phyloP scores from a whole-genome alignment of 2,797 vertebrate species.

The Vultur gryphus region DNA sequence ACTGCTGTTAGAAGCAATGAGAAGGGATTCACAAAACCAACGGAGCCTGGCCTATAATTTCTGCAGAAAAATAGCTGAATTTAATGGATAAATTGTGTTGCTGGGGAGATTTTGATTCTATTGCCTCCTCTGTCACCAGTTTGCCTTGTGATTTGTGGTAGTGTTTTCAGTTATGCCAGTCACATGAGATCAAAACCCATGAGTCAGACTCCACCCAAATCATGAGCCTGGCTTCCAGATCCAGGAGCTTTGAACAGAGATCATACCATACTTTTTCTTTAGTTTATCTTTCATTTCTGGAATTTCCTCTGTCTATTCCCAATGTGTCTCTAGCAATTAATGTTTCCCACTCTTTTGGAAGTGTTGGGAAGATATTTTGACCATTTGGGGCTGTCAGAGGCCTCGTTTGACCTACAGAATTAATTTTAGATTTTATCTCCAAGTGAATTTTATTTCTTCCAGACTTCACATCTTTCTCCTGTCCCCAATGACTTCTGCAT shows the following conservation, averaged over 20 bases:
- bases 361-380: neutral
- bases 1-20: constrained; percentile 4
- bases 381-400: neutral
- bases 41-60: constrained; percentile 10
- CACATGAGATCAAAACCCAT: constrained; percentile 51
- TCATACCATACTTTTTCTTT: neutral
- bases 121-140: constrained; percentile 40
- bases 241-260: constrained; percentile 23
- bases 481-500: neutral
- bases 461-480: neutral
- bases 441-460: neutral
- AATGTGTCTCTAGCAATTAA: neutral
- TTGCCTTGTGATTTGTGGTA: constrained; percentile 58
- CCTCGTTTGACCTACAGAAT: neutral
- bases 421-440: neutral
- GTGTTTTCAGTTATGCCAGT: constrained; percentile 38
- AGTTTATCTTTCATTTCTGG: constrained; percentile 24
- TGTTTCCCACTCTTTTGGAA: neutral
- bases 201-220: constrained; percentile 52
- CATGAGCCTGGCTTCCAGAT: constrained; percentile 47
- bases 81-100: constrained; percentile 40
- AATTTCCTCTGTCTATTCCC: constrained; percentile 34
- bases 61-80: neutral
- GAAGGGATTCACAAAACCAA: neutral
- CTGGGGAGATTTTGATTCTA: constrained; percentile 26